A percentile compares a stretch with the other conserved stretches of the same genome.
phyloP scores from a whole-genome alignment of 2,888 invertebrate species.

The Lamproptera curius region DNA sequence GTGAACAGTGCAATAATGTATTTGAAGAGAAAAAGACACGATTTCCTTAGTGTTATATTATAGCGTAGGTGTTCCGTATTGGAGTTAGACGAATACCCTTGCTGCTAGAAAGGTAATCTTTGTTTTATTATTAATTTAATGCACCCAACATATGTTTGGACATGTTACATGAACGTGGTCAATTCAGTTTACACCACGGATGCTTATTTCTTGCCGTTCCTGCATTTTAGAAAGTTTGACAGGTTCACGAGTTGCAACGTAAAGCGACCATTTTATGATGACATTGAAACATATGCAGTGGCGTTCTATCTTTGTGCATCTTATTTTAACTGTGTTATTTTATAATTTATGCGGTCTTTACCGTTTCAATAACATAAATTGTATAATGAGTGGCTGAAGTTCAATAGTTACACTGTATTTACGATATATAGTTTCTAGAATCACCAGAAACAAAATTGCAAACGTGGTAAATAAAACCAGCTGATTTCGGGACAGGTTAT shows the following conservation, averaged over 20 bases:
- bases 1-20: constrained; percentile 74
- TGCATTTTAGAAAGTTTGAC: constrained; percentile 49
- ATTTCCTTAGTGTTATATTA: constrained; percentile 74
- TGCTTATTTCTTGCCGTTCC: constrained; percentile 25
- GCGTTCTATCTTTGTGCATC: constrained; percentile 5
- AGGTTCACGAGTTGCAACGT: constrained; percentile 29
- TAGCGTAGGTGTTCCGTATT: constrained; percentile 67
- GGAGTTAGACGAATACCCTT: constrained; percentile 61
- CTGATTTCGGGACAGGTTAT: constrained; percentile 9
- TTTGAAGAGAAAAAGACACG: constrained; percentile 76
- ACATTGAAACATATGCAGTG: constrained; percentile 19
- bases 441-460: neutral
- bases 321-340: constrained; percentile 30
- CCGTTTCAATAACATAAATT: neutral
- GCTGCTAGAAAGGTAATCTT: constrained; percentile 62
- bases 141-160: constrained; percentile 50
- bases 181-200: constrained; percentile 10
- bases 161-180: constrained; percentile 25
- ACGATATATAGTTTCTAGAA: neutral
- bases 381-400: neutral
- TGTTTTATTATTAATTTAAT: constrained; percentile 35
- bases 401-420: neutral
- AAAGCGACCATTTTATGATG: constrained; percentile 35
- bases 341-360: constrained; percentile 19
- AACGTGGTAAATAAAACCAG: constrained; percentile 17